Evolutionary conservation across 2,797 vertebrate genomes (phyloP), one percentile per base, ranked within the genome.

Genomic region (Sebastes wilsoni): DNA sequence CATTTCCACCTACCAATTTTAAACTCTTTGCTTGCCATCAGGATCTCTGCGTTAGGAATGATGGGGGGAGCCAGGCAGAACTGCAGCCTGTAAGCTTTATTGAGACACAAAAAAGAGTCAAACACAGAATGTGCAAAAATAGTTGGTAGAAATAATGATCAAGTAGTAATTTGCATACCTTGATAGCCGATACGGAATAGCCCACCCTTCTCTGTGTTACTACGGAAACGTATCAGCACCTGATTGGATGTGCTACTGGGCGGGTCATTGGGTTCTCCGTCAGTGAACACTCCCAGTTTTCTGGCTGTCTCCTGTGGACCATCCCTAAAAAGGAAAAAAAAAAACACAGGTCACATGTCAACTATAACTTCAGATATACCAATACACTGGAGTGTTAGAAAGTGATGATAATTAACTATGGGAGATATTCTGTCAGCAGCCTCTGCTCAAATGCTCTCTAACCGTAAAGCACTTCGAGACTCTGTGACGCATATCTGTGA

Each of bases 1-100:
- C 14, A 23, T 65, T 72, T 79, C 18, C 25, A 94, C 90, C 42
- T 95, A 99, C 99, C 98, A 66, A 99, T 99, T 95, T 97, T 97
- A 84, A 99, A 99, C 78, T 99, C 98, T 81, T 99, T 97, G 11
- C 96, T 99, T 83, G 97, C 98, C 14, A 98, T 97, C 87, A 99
- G 87, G 83, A 99, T 97, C 92, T 99, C 98, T 0, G 98, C 98
- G 0, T 99, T 99, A 59, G 98, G 97, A 18, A 99, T 97, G 75
- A 99, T 94, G 84, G 97, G 96, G 0, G 99, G 98, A 16, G 97
- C 97, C 74, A 97, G 96, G 83, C 98, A 99, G 72, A 96, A 96
- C 95, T 97, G 97, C 67, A 99, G 97, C 74, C 97, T 97, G 93
- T 98, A 99, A 34, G 97, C 98, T 99, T 67, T 30, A 77, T 64